A percentile compares a stretch with the other conserved stretches of the same genome.
phyloP scores from a whole-genome alignment of 2,888 invertebrate species.

The Nymphalis c-album region DNA sequence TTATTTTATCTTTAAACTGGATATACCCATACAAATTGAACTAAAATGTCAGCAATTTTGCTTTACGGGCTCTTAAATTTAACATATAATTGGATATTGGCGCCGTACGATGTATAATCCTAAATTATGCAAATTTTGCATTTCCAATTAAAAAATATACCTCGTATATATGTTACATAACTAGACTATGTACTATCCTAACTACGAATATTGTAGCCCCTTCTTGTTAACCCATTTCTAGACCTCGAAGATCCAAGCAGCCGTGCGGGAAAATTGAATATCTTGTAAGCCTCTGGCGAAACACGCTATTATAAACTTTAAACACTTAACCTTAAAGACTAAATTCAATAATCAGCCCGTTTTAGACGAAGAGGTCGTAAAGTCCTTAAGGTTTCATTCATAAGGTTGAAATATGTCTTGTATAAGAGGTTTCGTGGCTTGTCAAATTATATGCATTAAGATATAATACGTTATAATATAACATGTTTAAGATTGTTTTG shows the following conservation, averaged over 20 bases:
- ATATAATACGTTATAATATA: slow-evolving; percentile 11
- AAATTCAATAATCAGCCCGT: slow-evolving; percentile 11
- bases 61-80: no score
- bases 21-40: no score
- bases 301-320: slow-evolving; percentile 20
- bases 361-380: slow-evolving; percentile 18
- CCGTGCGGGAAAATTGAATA: slow-evolving; percentile 50
- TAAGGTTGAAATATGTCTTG: slow-evolving; percentile 27
- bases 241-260: slow-evolving; percentile 36
- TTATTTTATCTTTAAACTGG: no score
- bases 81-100: no score
- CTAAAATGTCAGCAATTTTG: no score
- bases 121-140: not conserved
- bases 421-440: slow-evolving; percentile 30
- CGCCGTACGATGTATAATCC: no score
- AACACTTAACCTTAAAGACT: slow-evolving; percentile 6
- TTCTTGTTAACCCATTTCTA: slow-evolving; percentile 30
- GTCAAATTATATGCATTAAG: slow-evolving; percentile 25
- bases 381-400: slow-evolving; percentile 27
- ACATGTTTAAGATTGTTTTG: not conserved
- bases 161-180: slow-evolving; percentile 7
- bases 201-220: slow-evolving; percentile 27
- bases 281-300: slow-evolving; percentile 39
- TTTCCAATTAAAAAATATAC: slow-evolving; percentile 1
- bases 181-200: slow-evolving; percentile 16